Percentiles rank a stretch among this genome's conserved stretches.
Conservation (phyloP, 1,140 invertebrate genomes). For the Zaprionus camerounensis region DNA sequence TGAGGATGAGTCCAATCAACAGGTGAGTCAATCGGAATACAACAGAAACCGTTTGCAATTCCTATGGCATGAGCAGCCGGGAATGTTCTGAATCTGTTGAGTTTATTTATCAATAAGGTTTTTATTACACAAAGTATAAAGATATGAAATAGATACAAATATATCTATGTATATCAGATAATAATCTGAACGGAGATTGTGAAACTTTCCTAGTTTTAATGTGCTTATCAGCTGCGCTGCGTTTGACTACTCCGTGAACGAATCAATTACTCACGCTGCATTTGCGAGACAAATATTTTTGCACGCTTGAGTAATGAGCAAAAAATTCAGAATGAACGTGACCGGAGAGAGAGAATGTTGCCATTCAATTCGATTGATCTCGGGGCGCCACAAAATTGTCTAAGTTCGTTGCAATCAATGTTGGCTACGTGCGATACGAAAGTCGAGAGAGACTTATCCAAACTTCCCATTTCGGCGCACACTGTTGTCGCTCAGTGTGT, state of each 20-base stretch:
- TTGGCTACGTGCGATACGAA: slow-evolving; percentile 36
- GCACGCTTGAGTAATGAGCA: slow-evolving; percentile 42
- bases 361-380: slow-evolving; percentile 52
- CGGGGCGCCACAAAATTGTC: slow-evolving; percentile 24
- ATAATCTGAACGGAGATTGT: neutral
- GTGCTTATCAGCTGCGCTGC: slow-evolving; percentile 7
- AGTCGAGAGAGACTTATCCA: slow-evolving; percentile 8
- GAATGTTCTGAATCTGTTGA: neutral
- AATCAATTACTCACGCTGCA: slow-evolving; percentile 62
- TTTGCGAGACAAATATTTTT: slow-evolving; percentile 18
- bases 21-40: slow-evolving; percentile 59
- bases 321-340: slow-evolving; percentile 59
- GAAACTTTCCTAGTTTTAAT: neutral
- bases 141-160: neutral
- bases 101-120: too few species aligned
- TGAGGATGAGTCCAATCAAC: slow-evolving; percentile 79
- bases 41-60: slow-evolving; percentile 6
- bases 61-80: neutral
- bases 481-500: slow-evolving; percentile 41
- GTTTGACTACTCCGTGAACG: slow-evolving; percentile 39
- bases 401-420: slow-evolving; percentile 38
- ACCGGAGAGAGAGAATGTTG: slow-evolving; percentile 17
- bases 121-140: too few species aligned
- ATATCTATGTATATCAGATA: neutral
- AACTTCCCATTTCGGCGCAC: slow-evolving; percentile 19